Base-by-base conservation (phyloP, 1,140 invertebrate species). In the Solenopsis invicta region DNA sequence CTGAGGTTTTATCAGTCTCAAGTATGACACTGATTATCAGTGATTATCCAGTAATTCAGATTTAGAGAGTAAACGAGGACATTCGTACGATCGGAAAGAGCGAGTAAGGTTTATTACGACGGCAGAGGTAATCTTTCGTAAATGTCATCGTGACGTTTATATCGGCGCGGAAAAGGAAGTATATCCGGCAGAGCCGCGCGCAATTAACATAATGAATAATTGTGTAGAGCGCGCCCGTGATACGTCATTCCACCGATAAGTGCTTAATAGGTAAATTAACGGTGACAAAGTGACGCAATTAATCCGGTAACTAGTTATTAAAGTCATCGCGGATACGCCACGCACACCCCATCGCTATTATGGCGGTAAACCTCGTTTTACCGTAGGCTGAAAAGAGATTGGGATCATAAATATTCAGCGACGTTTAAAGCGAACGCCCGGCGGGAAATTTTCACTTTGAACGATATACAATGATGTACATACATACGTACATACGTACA, bases 281-380 rank as follows among this genome's bases (percentile, higher is more conserved):
- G 80, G 69, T 74, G 80, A 84, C 80, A 84, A 84, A 84, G 80
- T 74, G 69, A 84, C 41, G 69, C 56, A 75, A 84, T 84, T 84
- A 84, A 84, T 84, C 69, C 80, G 69, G 41, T 75, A 84, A 84
- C 80, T 84, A 84, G 80, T 84, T 84, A 84, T 84, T 84, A 84
- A 84, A 84, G 80, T 84, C 69, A 84, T 84, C 69, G 80, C 54
- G 67, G 54, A 61, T 48, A 61, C 41, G 41, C 67, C 24, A 29
- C 54, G 80, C 18, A 24, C 64, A 78, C 9, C 52, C 37, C 41
- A 48, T 75, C 80, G 69, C 80, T 61, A 74, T 84, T 75, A 84
- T 56, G 24, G 29, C 72, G 69, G 80, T 75, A 84, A 84, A 84
- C 80, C 69, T 84, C 80, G 80, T 84, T 84, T 84, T 61, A 74